Percentiles rank a stretch among this genome's conserved stretches.
Evolutionary conservation across 2,888 invertebrate species (phyloP).

Genomic region (Pogonocherus hispidulus): DNA sequence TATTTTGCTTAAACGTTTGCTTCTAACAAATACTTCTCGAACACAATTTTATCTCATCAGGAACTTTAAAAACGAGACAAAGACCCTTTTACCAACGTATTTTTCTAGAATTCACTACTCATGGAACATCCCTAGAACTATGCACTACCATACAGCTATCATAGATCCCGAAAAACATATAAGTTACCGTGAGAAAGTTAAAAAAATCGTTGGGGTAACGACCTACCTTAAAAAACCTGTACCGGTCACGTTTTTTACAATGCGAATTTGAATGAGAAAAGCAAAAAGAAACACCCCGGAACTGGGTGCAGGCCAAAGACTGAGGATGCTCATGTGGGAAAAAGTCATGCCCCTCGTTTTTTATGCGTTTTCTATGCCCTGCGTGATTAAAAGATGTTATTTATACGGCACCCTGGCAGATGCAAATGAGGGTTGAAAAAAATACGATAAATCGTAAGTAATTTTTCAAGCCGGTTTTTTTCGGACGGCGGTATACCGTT

Average conservation of each 20-base stretch:
- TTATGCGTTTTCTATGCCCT: constrained; percentile 36
- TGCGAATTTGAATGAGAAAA: constrained; percentile 38
- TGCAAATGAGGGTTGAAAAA: constrained; percentile 54
- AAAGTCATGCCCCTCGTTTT: constrained; percentile 59
- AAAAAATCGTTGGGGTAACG: constrained; percentile 37
- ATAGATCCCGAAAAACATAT: constrained; percentile 31
- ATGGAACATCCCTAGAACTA: not conserved
- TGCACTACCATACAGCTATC: not conserved
- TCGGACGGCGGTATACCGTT: constrained; percentile 48
- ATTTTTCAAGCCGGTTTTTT: constrained; percentile 62
- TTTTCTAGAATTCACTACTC: constrained; percentile 10
- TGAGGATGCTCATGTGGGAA: constrained; percentile 57
- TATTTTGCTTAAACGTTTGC: too few species aligned
- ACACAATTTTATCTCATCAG: not conserved
- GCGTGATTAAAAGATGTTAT: constrained; percentile 44
- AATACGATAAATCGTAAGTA: constrained; percentile 62
- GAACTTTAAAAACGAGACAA: not conserved
- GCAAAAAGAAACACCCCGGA: constrained; percentile 36
- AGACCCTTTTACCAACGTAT: constrained; percentile 3
- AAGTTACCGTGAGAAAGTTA: constrained; percentile 28
- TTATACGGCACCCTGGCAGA: constrained; percentile 40
- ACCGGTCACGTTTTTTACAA: constrained; percentile 35
- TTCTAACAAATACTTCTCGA: too few species aligned
- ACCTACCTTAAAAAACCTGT: constrained; percentile 36
- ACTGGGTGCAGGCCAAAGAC: constrained; percentile 25